These are phyloP conservation scores for Episyrphus balteatus DNA, from an alignment of 1,140 invertebrate species.

Conservation along the genomic window DNA sequence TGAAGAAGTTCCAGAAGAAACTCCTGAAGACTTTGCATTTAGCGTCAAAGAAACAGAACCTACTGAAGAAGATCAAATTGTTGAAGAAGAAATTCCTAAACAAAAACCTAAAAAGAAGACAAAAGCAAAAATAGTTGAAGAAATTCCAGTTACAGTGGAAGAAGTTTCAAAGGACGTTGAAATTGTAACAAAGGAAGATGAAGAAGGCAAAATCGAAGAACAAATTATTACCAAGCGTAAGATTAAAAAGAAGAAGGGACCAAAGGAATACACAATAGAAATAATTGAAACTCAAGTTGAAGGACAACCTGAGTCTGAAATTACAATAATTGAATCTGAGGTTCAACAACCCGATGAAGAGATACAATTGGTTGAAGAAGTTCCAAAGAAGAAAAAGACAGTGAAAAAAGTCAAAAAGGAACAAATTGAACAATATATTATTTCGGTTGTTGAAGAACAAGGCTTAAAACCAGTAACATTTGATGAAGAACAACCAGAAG, in stretches of 20 bases:
- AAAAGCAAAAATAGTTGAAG: background rate
- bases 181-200: constrained; percentile 7
- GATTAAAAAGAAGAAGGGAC: constrained; percentile 33
- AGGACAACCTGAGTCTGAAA: constrained; percentile 20
- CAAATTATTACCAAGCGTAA: constrained; percentile 33
- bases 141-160: background rate
- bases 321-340: constrained; percentile 32
- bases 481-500: background rate
- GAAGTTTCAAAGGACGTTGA: background rate
- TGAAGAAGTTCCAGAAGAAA: background rate
- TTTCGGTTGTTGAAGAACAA: constrained; percentile 19
- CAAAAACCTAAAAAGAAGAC: background rate
- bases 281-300: constrained; percentile 31
- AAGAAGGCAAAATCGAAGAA: constrained; percentile 18
- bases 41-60: background rate
- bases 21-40: background rate
- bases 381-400: constrained; percentile 17
- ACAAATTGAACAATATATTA: constrained; percentile 24
- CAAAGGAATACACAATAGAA: constrained; percentile 38
- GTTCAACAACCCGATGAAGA: constrained; percentile 11
- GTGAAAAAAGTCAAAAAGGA: constrained; percentile 25
- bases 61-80: constrained; percentile 7
- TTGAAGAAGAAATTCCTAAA: constrained; percentile 7
- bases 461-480: constrained; percentile 4
- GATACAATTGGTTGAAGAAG: constrained; percentile 7